Conservation (phyloP, 2,797 vertebrate species). For the Eptatretus atami region DNA sequence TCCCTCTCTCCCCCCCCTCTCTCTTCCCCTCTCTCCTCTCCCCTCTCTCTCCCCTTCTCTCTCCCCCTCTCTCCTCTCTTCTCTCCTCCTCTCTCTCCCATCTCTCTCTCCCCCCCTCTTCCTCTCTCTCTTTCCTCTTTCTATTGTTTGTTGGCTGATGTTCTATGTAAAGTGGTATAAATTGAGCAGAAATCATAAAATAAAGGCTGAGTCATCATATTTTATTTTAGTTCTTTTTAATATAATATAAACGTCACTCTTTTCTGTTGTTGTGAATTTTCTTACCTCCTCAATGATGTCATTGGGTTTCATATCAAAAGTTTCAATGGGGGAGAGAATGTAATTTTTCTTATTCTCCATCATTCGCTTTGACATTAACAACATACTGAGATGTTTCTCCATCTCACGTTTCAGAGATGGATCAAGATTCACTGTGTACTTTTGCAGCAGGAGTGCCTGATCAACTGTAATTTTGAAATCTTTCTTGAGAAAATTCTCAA, state of each 20-base stretch:
- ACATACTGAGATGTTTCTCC: background rate
- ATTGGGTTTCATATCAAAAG: too few relatives aligned
- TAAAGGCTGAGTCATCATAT: too few relatives aligned
- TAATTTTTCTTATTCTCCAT: too few relatives aligned
- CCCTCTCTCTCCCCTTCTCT: background rate
- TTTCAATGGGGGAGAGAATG: too few relatives aligned
- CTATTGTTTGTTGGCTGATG: too few relatives aligned
- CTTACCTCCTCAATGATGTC: too few relatives aligned
- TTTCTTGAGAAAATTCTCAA: constrained; percentile 3
- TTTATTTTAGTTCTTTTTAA: too few relatives aligned
- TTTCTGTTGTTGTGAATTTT: too few relatives aligned
- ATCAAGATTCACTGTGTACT: background rate
- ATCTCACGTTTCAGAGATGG: constrained; percentile 3
- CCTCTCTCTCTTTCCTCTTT: background rate
- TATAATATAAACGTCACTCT: too few relatives aligned
- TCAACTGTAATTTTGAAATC: background rate
- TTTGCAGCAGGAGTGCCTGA: background rate
- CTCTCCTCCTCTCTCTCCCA: background rate
- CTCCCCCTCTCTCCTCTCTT: background rate
- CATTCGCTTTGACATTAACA: too few relatives aligned
- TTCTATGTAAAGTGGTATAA: too few relatives aligned
- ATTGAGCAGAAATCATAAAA: too few relatives aligned
- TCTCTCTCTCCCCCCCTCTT: background rate
- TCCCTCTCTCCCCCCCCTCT: background rate
- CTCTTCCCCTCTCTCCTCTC: background rate